Conservation (phyloP, 2,113 vertebrate species). For the Mesitornis unicolor region DNA sequence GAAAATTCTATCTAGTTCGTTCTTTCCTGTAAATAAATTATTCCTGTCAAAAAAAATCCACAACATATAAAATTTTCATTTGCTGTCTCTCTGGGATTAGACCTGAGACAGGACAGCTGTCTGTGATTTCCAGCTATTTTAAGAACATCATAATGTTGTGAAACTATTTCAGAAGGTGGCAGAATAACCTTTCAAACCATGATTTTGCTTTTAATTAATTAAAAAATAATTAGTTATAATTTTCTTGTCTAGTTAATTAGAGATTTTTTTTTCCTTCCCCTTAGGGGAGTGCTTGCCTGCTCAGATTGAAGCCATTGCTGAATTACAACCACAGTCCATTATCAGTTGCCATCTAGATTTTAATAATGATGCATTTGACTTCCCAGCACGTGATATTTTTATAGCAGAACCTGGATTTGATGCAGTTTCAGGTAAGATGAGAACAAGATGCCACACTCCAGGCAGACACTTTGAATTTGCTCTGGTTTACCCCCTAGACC, state of each 20-base stretch:
- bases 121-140: not conserved
- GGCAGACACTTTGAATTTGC: not conserved
- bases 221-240: not conserved
- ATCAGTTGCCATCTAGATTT: slow-evolving; percentile 85
- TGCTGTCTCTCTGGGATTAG: not conserved
- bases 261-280: not conserved
- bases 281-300: slow-evolving; percentile 83
- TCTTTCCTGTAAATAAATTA: not conserved
- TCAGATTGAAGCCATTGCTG: slow-evolving; percentile 78
- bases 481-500: not conserved
- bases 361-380: slow-evolving; percentile 75
- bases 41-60: not conserved
- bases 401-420: slow-evolving; percentile 81
- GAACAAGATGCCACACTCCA: not conserved
- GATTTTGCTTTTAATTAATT: not conserved
- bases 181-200: not conserved
- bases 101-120: not conserved
- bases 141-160: not conserved
- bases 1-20: not conserved
- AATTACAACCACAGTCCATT: slow-evolving; percentile 81
- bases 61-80: not conserved
- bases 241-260: not conserved
- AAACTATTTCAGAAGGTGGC: not conserved
- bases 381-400: slow-evolving; percentile 82
- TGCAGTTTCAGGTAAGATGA: slow-evolving; percentile 73